These are phyloP conservation scores for Stomatorhinus walkeri DNA, from an alignment of 2,797 vertebrate genomes.

Conservation along the genomic window DNA sequence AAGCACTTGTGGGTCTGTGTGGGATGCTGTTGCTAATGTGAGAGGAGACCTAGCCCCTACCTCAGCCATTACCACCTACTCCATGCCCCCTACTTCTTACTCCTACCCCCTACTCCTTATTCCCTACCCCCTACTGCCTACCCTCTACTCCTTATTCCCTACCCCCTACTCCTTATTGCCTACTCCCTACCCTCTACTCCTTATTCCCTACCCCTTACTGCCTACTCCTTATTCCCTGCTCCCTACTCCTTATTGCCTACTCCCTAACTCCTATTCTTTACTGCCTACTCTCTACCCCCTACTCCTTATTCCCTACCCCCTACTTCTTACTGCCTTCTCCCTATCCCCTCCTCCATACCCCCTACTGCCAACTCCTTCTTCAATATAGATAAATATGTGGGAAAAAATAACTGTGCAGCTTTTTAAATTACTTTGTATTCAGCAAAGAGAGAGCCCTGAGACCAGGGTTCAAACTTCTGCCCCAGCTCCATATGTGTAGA, in stretches of 20 bases:
- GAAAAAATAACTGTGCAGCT: neutral
- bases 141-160: neutral
- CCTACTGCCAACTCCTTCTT: neutral
- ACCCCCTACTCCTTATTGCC: neutral
- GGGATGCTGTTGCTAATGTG: neutral
- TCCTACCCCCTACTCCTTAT: neutral
- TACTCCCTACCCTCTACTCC: neutral
- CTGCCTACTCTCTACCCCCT: neutral
- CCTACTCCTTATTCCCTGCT: neutral
- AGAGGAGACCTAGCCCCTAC: neutral
- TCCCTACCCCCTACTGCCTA: neutral
- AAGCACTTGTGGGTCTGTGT: neutral
- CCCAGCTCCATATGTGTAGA: neutral
- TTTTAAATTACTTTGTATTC: neutral
- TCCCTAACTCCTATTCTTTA: neutral
- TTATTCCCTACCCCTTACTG: neutral
- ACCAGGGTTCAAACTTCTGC: neutral
- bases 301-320: neutral
- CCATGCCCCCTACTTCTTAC: neutral
- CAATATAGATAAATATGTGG: neutral
- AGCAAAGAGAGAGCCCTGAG: neutral
- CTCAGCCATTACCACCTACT: neutral
- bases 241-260: no score
- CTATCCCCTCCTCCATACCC: no score
- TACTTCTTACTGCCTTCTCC: neutral